A percentile compares a stretch with the other conserved stretches of the same genome.
These are phyloP conservation scores for Microctenopoma steveboyesi DNA, from an alignment of 2,797 vertebrate species.

Conservation along the genomic window DNA sequence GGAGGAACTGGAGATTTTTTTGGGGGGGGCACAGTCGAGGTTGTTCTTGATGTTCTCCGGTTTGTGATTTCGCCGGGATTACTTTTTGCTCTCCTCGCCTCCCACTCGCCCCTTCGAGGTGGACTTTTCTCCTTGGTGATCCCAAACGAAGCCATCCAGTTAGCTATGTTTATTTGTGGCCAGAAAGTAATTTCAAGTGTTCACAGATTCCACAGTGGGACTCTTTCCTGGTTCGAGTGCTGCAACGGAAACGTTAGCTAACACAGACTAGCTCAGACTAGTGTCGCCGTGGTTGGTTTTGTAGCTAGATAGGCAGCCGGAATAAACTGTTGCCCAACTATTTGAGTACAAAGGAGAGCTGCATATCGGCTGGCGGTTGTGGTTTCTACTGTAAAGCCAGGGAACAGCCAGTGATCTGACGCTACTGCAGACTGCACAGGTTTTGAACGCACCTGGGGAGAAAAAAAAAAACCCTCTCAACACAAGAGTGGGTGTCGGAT, in stretches of 20 bases:
- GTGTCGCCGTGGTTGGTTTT: constrained; percentile 46
- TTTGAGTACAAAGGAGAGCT: constrained; percentile 7
- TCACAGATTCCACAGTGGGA: constrained; percentile 70
- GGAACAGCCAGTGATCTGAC: constrained; percentile 10
- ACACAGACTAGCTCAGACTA: constrained; percentile 76
- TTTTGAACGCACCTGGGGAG: constrained; percentile 41
- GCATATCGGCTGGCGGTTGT: constrained; percentile 10
- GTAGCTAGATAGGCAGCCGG: constrained; percentile 48
- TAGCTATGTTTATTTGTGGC: constrained; percentile 81
- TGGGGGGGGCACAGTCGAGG: constrained; percentile 2
- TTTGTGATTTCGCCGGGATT: constrained; percentile 57
- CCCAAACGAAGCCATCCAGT: constrained; percentile 43
- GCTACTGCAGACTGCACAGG: constrained; percentile 16
- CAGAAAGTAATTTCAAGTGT: constrained; percentile 74
- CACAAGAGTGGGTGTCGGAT: constrained; percentile 24
- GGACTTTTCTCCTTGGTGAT: constrained; percentile 18
- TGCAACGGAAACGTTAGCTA: constrained; percentile 83
- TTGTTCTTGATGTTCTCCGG: constrained; percentile 21
- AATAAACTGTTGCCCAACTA: constrained; percentile 36
- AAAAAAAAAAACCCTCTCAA: neutral
- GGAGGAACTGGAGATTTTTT: constrained; percentile 52
- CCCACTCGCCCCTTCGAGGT: neutral
- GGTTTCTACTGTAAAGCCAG: neutral
- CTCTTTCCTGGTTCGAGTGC: constrained; percentile 75
- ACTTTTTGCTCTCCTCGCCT: neutral